A percentile compares a stretch with the other conserved stretches of the same genome.
Conservation (phyloP, 2,888 invertebrate species). For the Ichneumoninae sp. region DNA sequence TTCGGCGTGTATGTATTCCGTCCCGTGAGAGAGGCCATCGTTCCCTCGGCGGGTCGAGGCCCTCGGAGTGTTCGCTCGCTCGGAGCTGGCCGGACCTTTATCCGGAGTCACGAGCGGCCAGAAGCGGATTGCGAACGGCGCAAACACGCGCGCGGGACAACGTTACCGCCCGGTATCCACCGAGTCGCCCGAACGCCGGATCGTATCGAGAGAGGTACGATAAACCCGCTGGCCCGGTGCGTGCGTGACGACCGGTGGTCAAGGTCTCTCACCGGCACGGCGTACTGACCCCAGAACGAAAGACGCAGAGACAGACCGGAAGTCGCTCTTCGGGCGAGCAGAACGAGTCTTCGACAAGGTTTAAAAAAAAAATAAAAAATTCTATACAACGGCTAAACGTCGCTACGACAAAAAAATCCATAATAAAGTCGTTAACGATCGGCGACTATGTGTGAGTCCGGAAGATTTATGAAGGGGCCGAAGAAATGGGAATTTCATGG, state of each 20-base stretch:
- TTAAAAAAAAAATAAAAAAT: not conserved
- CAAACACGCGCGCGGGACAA: not conserved
- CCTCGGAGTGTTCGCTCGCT: conserved; percentile 42
- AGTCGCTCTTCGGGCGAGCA: conserved; percentile 6
- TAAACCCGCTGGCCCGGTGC: conserved; percentile 65
- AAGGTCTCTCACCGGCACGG: conserved; percentile 62
- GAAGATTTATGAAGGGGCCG: not conserved
- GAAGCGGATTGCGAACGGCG: conserved; percentile 21
- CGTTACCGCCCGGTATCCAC: conserved; percentile 41
- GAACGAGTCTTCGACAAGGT: conserved; percentile 2
- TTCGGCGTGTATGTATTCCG: conserved; percentile 14
- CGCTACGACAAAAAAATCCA: not conserved
- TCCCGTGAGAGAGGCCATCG: conserved; percentile 48
- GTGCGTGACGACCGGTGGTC: conserved; percentile 68
- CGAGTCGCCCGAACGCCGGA: not conserved
- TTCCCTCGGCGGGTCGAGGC: conserved; percentile 58
- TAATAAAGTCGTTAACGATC: conserved; percentile 7
- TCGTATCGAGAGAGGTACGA: conserved; percentile 37
- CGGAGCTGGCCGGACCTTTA: conserved; percentile 27
- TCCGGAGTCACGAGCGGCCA: conserved; percentile 22
- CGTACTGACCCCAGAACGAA: conserved; percentile 60
- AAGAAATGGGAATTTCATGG: conserved; percentile 25
- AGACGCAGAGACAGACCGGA: conserved; percentile 45
- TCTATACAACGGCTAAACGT: not conserved
- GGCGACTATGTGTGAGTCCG: not conserved